Base-by-base conservation (phyloP, 2,797 vertebrate species). In the Craterocephalus amniculus region DNA sequence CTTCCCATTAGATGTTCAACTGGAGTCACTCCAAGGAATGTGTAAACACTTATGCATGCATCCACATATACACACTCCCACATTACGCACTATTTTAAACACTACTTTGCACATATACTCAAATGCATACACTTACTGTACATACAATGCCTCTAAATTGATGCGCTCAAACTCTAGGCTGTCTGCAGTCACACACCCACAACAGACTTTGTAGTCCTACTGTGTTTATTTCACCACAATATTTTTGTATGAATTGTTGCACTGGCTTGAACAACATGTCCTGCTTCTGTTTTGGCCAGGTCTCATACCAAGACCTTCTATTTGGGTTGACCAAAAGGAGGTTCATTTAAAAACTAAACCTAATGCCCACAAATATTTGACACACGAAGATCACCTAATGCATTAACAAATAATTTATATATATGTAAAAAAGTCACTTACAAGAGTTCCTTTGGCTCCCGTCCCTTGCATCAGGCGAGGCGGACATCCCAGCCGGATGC, bases 391-490 rank as follows among this genome's bases (percentile, higher is more conserved):
- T 2, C 43, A 68, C 29, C 63, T 70, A 43, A 70, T 52, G 61
- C 31, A 31, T 54, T 13, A n/a, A 54, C 11, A 74, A 14, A 67
- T 57, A 4, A 43, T 43, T 6, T 20, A 20, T 1, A 51, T 6
- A n/a, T 13, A 76, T 70, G 5, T 31, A 35, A 59, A 64, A 67
- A 73, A 80, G 72, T 79, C 65, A 88, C 92, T 92, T 76, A 93
- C 92, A 79, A 60, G 92, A 92, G 89, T 90, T 91, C 84, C 86
- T 89, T 63, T 91, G 91, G 84, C 87, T 93, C 67, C 83, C 83
- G 40, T 93, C 90, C 71, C 85, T 83, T 54, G 87, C 60, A 69
- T 73, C 84, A 43, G 89, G 83, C 4, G 88, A 83, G 62, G 88
- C 90, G 74, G 91, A 91, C 92, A 93, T 93, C 87, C 87, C 80